Evolutionary conservation across 2,888 invertebrate genomes (phyloP), one percentile per base, ranked within the genome.

Genomic region (Cyaniris semiargus): DNA sequence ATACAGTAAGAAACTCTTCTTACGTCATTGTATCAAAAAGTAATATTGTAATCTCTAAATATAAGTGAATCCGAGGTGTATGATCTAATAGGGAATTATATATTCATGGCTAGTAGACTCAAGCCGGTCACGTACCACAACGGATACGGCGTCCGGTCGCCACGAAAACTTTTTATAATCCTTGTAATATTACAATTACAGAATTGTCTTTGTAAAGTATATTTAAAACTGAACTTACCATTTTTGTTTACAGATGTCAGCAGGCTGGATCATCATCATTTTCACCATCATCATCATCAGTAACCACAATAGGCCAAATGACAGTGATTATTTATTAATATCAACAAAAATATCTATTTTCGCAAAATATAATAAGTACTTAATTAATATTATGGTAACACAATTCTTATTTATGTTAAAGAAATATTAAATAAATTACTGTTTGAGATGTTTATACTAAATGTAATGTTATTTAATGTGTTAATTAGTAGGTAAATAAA

Each of bases 71-170:
- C 66, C 27, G 31, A 66, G 66, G 81, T 82, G 80, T 80, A 85
- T 86, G 85, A 87, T 86, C 86, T 89, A 88, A 89, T 88, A 88
- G 83, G 81, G 84, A 85, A 90, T 91, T 89, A 90, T 78, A 70
- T 56, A 92, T 92, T 90, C 92, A 88, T 80, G 84, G 82, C 84
- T 83, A 81, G 82, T 81, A 80, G 81, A 85, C 85, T 83, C 83
- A 89, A 86, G 82, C 88, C 81, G 86, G 88, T 92, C 93, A 93
- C 93, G 93, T 86, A 85, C 86, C 80, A 79, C 81, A 83, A 83
- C 92, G 93, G 92, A 92, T 90, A 90, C 85, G 87, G 88, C 90
- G 89, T 92, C 92, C 92, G 92, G 92, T 89, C 83, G 81, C 78
- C 75, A 77, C 76, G 77, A 79, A 79, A 79, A 80, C 70, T 71